Conservation (phyloP, 2,888 invertebrate genomes). For the Drosophila meridionalis region DNA sequence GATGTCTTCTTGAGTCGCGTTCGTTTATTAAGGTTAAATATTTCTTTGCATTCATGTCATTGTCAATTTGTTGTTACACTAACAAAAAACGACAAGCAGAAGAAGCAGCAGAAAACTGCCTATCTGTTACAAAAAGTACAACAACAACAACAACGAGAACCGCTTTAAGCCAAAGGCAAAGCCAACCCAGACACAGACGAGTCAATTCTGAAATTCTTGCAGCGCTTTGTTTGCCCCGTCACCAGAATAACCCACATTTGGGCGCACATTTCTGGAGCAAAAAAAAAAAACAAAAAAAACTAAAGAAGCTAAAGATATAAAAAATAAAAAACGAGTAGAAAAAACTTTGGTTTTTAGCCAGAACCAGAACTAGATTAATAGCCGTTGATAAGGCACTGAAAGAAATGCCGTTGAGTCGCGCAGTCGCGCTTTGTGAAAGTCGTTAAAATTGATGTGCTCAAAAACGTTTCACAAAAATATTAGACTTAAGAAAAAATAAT, state of each 20-base stretch:
- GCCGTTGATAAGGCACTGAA: slow-evolving; percentile 62
- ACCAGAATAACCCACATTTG: slow-evolving; percentile 73
- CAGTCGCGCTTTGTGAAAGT: slow-evolving; percentile 45
- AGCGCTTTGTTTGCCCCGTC: slow-evolving; percentile 51
- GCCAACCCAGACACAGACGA: slow-evolving; percentile 15
- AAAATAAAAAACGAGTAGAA: slow-evolving; percentile 8
- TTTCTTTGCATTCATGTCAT: slow-evolving; percentile 80
- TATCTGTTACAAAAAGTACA: slow-evolving; percentile 31
- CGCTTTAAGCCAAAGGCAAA: slow-evolving; percentile 22
- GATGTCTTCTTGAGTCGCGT: slow-evolving; percentile 39
- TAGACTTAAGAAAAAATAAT: not conserved
- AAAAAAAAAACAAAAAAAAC: not conserved
- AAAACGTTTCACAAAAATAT: slow-evolving; percentile 1
- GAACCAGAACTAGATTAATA: slow-evolving; percentile 72
- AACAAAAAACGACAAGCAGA: slow-evolving; percentile 41
- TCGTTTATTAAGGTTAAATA: slow-evolving; percentile 80
- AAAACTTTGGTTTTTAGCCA: slow-evolving; percentile 14
- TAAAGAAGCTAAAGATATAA: not conserved
- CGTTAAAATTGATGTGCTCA: slow-evolving; percentile 26
- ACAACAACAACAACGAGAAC: not conserved
- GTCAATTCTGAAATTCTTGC: slow-evolving; percentile 52
- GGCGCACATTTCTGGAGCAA: slow-evolving; percentile 58
- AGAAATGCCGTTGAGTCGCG: slow-evolving; percentile 42
- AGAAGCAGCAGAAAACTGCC: slow-evolving; percentile 32
- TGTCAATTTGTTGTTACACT: slow-evolving; percentile 79